These are phyloP conservation scores for Proales similis DNA, from an alignment of 1,140 invertebrate genomes.

Conservation along the genomic window DNA sequence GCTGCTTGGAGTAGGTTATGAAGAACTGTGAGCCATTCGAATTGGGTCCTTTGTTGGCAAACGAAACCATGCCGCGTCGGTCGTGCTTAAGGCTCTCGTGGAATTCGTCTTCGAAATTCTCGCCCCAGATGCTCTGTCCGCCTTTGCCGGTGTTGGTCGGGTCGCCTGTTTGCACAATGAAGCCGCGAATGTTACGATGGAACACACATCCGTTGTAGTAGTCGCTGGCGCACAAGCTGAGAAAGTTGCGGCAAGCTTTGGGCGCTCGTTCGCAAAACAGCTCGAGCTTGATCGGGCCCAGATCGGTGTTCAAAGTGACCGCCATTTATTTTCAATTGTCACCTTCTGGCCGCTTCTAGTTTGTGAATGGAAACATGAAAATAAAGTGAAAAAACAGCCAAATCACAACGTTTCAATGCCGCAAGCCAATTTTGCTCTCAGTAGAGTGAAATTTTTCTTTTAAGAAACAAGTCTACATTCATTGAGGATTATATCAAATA, in stretches of 20 bases:
- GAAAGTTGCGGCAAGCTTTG: conserved; percentile 89
- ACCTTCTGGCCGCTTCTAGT: neutral
- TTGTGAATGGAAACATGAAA: neutral
- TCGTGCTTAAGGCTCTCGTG: conserved; percentile 86
- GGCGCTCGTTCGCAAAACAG: conserved; percentile 96
- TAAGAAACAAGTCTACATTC: neutral
- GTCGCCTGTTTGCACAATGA: conserved; percentile 85
- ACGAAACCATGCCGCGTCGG: conserved; percentile 76
- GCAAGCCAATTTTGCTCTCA: too few species aligned
- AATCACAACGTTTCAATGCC: neutral
- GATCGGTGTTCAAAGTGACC: conserved; percentile 90
- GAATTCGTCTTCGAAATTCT: conserved; percentile 87
- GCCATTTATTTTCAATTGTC: conserved; percentile 60
- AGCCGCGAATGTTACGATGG: conserved; percentile 87
- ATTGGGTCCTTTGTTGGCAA: conserved; percentile 90
- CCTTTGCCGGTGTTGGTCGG: conserved; percentile 79
- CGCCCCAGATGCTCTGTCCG: conserved; percentile 90
- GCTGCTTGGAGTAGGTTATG: conserved; percentile 86
- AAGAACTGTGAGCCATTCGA: conserved; percentile 98
- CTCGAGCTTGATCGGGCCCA: conserved; percentile 83
- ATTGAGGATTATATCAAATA: conserved; percentile 13
- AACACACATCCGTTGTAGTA: conserved; percentile 87
- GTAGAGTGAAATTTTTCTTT: conserved; percentile 12
- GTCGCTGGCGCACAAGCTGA: conserved; percentile 76
- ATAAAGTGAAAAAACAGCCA: neutral